Percentiles rank a stretch among this genome's conserved stretches.
These are phyloP conservation scores for Drosophila ambigua DNA, from an alignment of 1,140 invertebrate species.

Conservation along the genomic window DNA sequence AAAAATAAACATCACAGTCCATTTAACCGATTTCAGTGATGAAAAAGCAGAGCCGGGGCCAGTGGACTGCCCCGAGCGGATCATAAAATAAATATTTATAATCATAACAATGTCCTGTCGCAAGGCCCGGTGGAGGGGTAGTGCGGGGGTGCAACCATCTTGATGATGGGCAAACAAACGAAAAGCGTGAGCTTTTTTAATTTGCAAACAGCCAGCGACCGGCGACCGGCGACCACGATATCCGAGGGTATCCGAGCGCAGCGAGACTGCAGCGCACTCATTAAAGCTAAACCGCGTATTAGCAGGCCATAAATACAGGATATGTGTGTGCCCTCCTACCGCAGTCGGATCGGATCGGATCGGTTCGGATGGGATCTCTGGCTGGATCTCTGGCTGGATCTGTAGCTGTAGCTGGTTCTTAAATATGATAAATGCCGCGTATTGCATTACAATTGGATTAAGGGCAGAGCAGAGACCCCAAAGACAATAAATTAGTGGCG, in stretches of 20 bases:
- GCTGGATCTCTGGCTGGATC: too few relatives aligned
- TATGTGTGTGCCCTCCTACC: slow-evolving; percentile 43
- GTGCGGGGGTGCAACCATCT: not conserved
- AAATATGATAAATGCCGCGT: slow-evolving; percentile 79
- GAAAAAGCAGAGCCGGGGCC: slow-evolving; percentile 30
- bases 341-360: too few relatives aligned
- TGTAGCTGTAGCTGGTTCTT: slow-evolving; percentile 58
- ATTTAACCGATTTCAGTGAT: slow-evolving; percentile 72
- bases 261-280: slow-evolving; percentile 38
- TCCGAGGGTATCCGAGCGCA: slow-evolving; percentile 7
- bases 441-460: slow-evolving; percentile 81
- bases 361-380: too few relatives aligned
- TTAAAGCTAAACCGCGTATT: slow-evolving; percentile 78
- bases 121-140: not conserved
- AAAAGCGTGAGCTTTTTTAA: not conserved
- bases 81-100: slow-evolving; percentile 77
- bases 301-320: slow-evolving; percentile 76
- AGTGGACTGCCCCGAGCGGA: slow-evolving; percentile 20
- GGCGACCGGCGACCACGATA: slow-evolving; percentile 20
- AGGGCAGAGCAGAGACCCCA: slow-evolving; percentile 54
- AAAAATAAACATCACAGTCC: slow-evolving; percentile 75
- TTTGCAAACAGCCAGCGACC: slow-evolving; percentile 21
- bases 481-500: slow-evolving; percentile 71
- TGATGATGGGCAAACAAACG: slow-evolving; percentile 47
- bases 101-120: slow-evolving; percentile 68